These are phyloP conservation scores for Chaenogobius annularis DNA, from an alignment of 2,113 vertebrate species.

Conservation along the genomic window DNA sequence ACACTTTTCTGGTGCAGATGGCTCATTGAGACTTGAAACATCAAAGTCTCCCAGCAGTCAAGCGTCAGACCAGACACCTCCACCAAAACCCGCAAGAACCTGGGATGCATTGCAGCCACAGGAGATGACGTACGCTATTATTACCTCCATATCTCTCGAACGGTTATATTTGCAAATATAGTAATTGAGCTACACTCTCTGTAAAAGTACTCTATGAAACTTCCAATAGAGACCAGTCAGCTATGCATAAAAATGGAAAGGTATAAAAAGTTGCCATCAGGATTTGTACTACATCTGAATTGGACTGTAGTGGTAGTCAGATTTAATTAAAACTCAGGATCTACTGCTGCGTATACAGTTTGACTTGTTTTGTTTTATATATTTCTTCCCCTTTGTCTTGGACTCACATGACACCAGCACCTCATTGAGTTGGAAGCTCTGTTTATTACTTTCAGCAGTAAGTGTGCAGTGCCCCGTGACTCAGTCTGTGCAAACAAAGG, in stretches of 20 bases:
- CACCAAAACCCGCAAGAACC: constrained; percentile 74
- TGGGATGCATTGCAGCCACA: constrained; percentile 50
- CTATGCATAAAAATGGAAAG: no score
- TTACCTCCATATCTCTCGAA: neutral
- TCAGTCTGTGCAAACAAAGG: constrained; percentile 74
- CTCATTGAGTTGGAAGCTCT: neutral
- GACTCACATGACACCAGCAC: neutral
- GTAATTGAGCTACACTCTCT: no score
- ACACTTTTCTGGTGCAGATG: constrained; percentile 71
- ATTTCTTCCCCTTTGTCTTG: neutral
- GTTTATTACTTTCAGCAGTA: constrained; percentile 14
- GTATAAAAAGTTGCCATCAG: no score
- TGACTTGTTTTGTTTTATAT: no score
- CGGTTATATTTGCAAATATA: neutral
- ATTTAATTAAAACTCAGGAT: neutral
- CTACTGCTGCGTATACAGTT: no score
- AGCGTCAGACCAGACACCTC: constrained; percentile 71
- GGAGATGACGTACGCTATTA: constrained; percentile 46
- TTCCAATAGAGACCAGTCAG: no score
- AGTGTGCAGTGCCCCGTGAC: constrained; percentile 60
- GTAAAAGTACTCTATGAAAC: no score
- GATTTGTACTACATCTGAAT: no score
- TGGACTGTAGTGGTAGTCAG: neutral
- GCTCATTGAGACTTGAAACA: constrained; percentile 72
- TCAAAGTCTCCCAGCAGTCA: constrained; percentile 76